Percentiles rank a stretch among this genome's conserved stretches.
Conservation (phyloP, 92 coral and sea anemone genomes). For the Epizoanthus scotinus region DNA sequence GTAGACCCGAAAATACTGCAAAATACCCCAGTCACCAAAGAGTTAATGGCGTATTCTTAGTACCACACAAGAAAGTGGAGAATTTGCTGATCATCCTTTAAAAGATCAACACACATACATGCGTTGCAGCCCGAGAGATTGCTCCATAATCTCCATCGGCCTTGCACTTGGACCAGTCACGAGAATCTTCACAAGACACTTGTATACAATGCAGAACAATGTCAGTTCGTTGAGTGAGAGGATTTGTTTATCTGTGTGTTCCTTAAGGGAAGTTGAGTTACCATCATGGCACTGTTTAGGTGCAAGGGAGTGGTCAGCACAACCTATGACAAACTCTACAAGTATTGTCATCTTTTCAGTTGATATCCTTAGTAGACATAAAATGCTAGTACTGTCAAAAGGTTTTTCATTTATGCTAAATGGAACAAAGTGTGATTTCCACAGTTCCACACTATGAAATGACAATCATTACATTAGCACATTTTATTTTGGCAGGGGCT, state of each 20-base stretch:
- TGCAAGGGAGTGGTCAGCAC: slow-evolving; percentile 9
- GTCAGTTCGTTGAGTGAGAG: slow-evolving; percentile 33
- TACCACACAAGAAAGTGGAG: slow-evolving; percentile 20
- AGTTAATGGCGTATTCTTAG: slow-evolving; percentile 29
- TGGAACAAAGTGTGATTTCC: slow-evolving; percentile 24
- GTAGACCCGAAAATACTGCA: too few species aligned
- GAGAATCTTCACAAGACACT: slow-evolving; percentile 51
- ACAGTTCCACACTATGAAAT: slow-evolving; percentile 48
- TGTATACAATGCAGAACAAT: slow-evolving; percentile 52
- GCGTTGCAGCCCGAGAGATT: slow-evolving; percentile 36
- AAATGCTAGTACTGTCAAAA: too few species aligned
- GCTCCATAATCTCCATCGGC: slow-evolving; percentile 60
- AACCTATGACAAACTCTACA: slow-evolving; percentile 11
- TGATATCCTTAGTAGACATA: slow-evolving; percentile 47
- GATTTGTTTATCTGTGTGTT: too few species aligned
- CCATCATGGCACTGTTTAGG: slow-evolving; percentile 54
- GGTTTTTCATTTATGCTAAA: too few species aligned
- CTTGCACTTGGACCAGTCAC: slow-evolving; percentile 66
- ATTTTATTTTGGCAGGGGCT: slow-evolving; percentile 32
- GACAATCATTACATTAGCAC: slow-evolving; percentile 51
- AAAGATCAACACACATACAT: background rate
- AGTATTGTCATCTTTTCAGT: slow-evolving; percentile 44
- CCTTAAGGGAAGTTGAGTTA: too few species aligned
- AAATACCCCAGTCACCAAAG: too few species aligned
- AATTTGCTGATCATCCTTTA: slow-evolving; percentile 16